Percentiles rank a stretch among this genome's conserved stretches.
Evolutionary conservation across 1,140 invertebrate genomes (phyloP).

Genomic region (Bradysia coprophila): DNA sequence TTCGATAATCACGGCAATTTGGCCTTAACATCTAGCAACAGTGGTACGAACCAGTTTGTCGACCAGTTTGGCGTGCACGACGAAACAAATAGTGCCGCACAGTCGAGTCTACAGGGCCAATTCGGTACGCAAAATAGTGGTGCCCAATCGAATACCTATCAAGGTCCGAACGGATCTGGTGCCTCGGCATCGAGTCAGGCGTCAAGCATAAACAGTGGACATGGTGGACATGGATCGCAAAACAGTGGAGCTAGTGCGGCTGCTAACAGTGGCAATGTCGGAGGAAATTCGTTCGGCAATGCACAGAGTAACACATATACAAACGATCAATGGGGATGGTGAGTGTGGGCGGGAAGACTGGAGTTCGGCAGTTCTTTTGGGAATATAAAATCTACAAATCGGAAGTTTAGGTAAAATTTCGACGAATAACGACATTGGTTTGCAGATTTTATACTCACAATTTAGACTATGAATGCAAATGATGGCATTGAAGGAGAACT

Average conservation of each 20-base stretch:
- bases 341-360: too few species aligned
- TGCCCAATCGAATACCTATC: constrained; percentile 18
- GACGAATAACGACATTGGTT: too few species aligned
- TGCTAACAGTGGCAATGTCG: constrained; percentile 15
- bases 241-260: constrained; percentile 18
- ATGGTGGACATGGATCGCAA: constrained; percentile 6
- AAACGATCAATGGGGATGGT: too few species aligned
- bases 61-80: constrained; percentile 8
- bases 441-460: too few species aligned
- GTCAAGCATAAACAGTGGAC: constrained; percentile 10
- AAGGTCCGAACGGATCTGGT: too few species aligned
- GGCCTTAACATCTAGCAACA: constrained; percentile 15
- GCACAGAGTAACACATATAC: too few species aligned
- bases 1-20: constrained; percentile 13
- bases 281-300: constrained; percentile 11
- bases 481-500: too few species aligned
- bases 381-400: too few species aligned
- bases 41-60: constrained; percentile 13
- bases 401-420: too few species aligned
- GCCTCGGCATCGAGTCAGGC: too few species aligned
- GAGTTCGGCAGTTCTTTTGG: too few species aligned
- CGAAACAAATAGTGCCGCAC: constrained; percentile 13
- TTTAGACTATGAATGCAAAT: too few species aligned
- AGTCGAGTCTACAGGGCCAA: constrained; percentile 14
- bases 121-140: constrained; percentile 13